Evolutionary conservation across 35 echinoderm and acorn worm genomes (phyloP).

Genomic region (Chiridota heheva): DNA sequence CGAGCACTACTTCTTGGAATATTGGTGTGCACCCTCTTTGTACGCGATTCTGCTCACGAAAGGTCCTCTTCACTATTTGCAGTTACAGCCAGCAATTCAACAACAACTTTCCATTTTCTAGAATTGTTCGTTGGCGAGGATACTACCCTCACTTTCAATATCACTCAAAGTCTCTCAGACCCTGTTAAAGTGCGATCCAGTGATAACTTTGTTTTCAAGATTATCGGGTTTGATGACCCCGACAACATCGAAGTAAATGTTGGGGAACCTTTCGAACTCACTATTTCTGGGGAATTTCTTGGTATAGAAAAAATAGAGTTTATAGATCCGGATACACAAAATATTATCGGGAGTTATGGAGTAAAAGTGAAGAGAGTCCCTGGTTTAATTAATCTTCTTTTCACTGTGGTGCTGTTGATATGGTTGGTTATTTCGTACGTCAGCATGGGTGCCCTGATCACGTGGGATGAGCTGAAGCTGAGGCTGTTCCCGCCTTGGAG

Average conservation of each 20-base stretch:
- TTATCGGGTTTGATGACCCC: neutral
- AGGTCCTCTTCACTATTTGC: no score
- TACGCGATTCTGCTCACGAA: no score
- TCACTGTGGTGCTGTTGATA: slow-evolving; percentile 43
- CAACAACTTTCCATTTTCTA: no score
- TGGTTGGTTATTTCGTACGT: slow-evolving; percentile 75
- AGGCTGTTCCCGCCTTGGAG: slow-evolving; percentile 63
- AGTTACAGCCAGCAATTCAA: no score
- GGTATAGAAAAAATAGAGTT: slow-evolving; percentile 58
- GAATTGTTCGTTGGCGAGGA: slow-evolving; percentile 41
- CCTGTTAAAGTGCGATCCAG: neutral
- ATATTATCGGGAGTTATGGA: slow-evolving; percentile 28
- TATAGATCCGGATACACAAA: neutral
- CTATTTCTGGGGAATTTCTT: slow-evolving; percentile 58
- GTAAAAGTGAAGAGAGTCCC: slow-evolving; percentile 57
- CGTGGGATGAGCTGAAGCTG: slow-evolving; percentile 38
- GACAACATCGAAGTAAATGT: slow-evolving; percentile 11
- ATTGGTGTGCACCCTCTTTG: no score
- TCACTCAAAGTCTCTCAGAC: neutral
- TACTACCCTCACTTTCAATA: neutral
- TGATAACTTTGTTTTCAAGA: slow-evolving; percentile 7
- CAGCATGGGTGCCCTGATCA: slow-evolving; percentile 78
- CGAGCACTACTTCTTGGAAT: no score
- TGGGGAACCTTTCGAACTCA: slow-evolving; percentile 36
- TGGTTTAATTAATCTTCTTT: slow-evolving; percentile 36